Percentiles rank a stretch among this genome's conserved stretches.
phyloP scores from a whole-genome alignment of 2,888 invertebrate species.

The Rotaria macrura region DNA sequence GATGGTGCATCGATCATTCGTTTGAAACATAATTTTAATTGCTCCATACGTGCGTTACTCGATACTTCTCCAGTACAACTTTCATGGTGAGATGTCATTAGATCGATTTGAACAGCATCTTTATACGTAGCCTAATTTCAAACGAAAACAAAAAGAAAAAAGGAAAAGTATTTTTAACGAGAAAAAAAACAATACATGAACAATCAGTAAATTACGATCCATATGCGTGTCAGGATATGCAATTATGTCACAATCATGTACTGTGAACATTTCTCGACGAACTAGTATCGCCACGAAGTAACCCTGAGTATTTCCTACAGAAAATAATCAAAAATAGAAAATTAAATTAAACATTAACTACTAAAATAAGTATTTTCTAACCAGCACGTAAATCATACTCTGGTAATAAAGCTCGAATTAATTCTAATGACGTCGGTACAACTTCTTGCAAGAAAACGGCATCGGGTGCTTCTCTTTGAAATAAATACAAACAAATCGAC shows the following conservation, averaged over 20 bases:
- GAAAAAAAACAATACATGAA: conserved; percentile 47
- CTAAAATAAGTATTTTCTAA: too few relatives aligned
- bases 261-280: conserved; percentile 46
- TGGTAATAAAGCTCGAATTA: too few relatives aligned
- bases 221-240: conserved; percentile 52
- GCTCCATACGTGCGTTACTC: conserved; percentile 42
- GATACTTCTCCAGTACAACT: conserved; percentile 50
- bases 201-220: conserved; percentile 53
- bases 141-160: background rate
- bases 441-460: too few relatives aligned
- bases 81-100: conserved; percentile 57
- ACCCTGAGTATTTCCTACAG: conserved; percentile 36
- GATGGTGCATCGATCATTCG: conserved; percentile 51
- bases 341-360: too few relatives aligned
- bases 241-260: conserved; percentile 48
- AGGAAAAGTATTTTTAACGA: too few relatives aligned
- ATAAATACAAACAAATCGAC: too few relatives aligned
- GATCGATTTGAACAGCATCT: conserved; percentile 38
- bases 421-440: too few relatives aligned
- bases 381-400: background rate
- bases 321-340: background rate
- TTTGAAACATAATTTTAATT: conserved; percentile 22
- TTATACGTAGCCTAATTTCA: background rate
- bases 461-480: too few relatives aligned
- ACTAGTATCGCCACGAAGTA: conserved; percentile 53